A percentile compares a stretch with the other conserved stretches of the same genome.
Conservation (phyloP, 2,888 invertebrate genomes). For the Priapulus caudatus region DNA sequence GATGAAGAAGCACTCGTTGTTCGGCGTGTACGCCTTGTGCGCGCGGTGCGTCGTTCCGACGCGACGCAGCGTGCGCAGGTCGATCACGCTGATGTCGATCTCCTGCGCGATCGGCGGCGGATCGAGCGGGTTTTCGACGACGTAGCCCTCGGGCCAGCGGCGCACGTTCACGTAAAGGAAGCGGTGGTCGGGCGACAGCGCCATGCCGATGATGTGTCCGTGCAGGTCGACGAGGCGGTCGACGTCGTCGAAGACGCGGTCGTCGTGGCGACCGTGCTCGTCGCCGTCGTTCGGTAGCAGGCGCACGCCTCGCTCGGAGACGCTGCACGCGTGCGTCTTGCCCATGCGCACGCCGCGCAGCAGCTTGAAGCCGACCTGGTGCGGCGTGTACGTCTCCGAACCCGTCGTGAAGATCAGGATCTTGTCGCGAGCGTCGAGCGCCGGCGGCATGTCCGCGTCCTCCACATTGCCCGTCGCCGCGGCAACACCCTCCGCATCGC, state of each 20-base stretch:
- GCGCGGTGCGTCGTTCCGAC: conserved; percentile 64
- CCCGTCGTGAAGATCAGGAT: conserved; percentile 71
- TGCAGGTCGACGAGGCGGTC: conserved; percentile 70
- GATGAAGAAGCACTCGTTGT: conserved; percentile 72
- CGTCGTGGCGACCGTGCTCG: conserved; percentile 16
- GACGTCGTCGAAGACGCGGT: conserved; percentile 47
- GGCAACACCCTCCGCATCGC: no score
- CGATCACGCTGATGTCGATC: conserved; percentile 74
- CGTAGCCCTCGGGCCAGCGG: conserved; percentile 65
- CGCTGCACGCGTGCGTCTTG: neutral
- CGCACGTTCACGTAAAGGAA: conserved; percentile 70
- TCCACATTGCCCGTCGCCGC: neutral
- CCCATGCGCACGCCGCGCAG: conserved; percentile 15
- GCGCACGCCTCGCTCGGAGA: neutral
- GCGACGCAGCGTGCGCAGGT: conserved; percentile 51
- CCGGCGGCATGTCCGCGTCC: neutral
- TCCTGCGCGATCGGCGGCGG: conserved; percentile 75
- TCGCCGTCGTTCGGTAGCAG: neutral
- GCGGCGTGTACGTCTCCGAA: conserved; percentile 67
- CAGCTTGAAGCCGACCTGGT: conserved; percentile 53
- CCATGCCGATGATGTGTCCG: conserved; percentile 77
- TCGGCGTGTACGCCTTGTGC: conserved; percentile 69
- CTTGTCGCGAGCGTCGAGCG: conserved; percentile 41
- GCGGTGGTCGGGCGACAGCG: conserved; percentile 67
- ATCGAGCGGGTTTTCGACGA: conserved; percentile 58